Percentiles rank a stretch among this genome's conserved stretches.
Evolutionary conservation across 2,888 invertebrate genomes (phyloP).

Genomic region (Hirtodrosophila duncani): DNA sequence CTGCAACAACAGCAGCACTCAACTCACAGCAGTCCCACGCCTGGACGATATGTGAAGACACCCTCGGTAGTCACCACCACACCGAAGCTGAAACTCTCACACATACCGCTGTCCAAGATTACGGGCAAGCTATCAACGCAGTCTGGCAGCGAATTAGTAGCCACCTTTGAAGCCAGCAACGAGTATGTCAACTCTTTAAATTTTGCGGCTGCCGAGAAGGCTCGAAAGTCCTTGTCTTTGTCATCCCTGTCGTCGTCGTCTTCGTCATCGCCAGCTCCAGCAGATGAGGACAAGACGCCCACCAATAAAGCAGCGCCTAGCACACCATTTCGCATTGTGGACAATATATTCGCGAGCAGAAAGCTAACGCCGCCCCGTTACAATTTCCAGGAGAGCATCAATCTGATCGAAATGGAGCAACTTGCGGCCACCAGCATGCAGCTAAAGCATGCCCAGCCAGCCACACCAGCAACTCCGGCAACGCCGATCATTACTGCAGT

Average conservation of each 20-base stretch:
- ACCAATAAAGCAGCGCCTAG: constrained; percentile 61
- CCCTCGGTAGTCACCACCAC: constrained; percentile 1
- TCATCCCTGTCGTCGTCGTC: too few relatives aligned
- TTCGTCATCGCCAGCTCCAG: constrained; percentile 40
- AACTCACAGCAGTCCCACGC: constrained; percentile 47
- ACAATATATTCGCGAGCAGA: constrained; percentile 30
- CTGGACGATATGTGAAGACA: constrained; percentile 54
- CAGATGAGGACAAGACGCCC: constrained; percentile 72
- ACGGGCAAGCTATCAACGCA: constrained; percentile 76
- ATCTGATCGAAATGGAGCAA: constrained; percentile 61
- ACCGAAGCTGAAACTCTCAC: constrained; percentile 67
- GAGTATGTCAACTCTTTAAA: constrained; percentile 61
- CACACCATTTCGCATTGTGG: constrained; percentile 68
- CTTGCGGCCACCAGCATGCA: constrained; percentile 51
- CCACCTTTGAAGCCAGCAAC: constrained; percentile 70
- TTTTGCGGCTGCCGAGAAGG: constrained; percentile 26
- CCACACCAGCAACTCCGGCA: constrained; percentile 7
- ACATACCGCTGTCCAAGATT: constrained; percentile 76
- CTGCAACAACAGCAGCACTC: constrained; percentile 59
- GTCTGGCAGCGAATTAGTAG: constrained; percentile 75
- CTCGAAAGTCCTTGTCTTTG: too few relatives aligned
- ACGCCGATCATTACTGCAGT: constrained; percentile 13
- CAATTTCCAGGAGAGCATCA: constrained; percentile 55
- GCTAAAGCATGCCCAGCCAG: constrained; percentile 25
- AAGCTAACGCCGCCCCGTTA: constrained; percentile 51